A percentile compares a stretch with the other conserved stretches of the same genome.
Evolutionary conservation across 2,113 vertebrate species (phyloP).

Genomic region (Anser cygnoides): DNA sequence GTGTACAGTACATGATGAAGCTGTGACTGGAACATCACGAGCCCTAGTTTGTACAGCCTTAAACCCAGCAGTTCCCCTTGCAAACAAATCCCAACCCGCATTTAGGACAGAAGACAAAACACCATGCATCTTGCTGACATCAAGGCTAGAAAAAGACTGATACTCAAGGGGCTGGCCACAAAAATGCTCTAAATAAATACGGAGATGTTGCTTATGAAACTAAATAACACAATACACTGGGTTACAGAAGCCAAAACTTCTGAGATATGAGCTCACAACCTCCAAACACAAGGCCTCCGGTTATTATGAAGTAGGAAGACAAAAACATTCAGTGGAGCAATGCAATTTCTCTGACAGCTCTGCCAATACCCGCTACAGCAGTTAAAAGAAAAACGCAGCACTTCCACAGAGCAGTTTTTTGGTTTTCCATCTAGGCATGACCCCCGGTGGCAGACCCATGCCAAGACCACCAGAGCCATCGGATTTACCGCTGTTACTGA

Average conservation of each 20-base stretch:
- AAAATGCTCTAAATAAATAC: neutral
- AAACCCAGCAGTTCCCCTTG: neutral
- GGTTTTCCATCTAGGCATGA: neutral
- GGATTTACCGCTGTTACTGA: neutral
- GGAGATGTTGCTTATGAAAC: neutral
- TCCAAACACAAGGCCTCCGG: fast-evolving
- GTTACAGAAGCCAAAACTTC: neutral
- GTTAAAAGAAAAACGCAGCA: neutral
- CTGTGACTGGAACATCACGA: neutral
- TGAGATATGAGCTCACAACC: neutral
- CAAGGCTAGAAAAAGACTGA: neutral
- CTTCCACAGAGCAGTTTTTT: neutral
- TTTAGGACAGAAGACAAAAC: neutral
- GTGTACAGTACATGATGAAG: fast-evolving
- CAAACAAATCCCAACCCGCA: neutral
- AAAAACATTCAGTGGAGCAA: neutral
- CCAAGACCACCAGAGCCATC: neutral
- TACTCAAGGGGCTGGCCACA: neutral
- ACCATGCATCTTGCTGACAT: neutral
- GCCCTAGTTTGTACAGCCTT: neutral
- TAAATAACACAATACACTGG: neutral
- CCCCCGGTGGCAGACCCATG: neutral
- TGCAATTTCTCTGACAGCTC: neutral
- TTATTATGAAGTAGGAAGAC: neutral
- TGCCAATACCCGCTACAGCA: neutral